A percentile compares a stretch with the other conserved stretches of the same genome.
Evolutionary conservation across 2,888 invertebrate genomes (phyloP).

Genomic region (Noctua janthina): DNA sequence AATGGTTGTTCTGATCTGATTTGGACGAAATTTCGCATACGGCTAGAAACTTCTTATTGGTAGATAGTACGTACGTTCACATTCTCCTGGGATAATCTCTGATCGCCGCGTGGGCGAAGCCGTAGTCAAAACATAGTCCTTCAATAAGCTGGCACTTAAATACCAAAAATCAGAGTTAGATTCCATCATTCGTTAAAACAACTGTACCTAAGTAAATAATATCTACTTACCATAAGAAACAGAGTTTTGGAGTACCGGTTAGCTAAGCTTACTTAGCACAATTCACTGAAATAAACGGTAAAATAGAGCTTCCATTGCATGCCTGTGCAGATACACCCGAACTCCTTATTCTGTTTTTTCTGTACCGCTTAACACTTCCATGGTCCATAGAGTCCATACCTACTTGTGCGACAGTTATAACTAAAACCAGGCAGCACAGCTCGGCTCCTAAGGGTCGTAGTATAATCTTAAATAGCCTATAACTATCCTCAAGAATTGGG

Average conservation of each 20-base stretch:
- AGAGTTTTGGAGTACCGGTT: constrained; percentile 3
- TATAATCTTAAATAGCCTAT: background rate
- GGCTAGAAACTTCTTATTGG: background rate
- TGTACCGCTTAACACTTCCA: constrained; percentile 14
- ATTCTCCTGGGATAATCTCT: background rate
- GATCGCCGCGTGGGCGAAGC: background rate
- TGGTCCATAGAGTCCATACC: background rate
- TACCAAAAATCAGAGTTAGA: background rate
- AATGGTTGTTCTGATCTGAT: background rate
- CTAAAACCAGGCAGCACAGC: too few species aligned
- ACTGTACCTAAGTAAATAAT: constrained; percentile 10
- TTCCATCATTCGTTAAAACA: constrained; percentile 3
- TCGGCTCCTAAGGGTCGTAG: background rate
- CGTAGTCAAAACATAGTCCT: too few species aligned
- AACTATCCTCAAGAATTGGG: background rate
- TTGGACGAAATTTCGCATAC: background rate
- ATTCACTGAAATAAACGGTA: background rate
- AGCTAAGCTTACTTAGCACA: constrained; percentile 14
- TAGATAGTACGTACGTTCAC: background rate
- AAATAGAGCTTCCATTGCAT: background rate
- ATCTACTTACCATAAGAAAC: background rate
- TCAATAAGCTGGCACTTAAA: too few species aligned
- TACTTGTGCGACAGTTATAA: constrained; percentile 23
- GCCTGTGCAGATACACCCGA: background rate
- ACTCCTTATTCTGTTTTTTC: constrained; percentile 33